Percentiles rank a stretch among this genome's conserved stretches.
Evolutionary conservation across 2,797 vertebrate species (phyloP).

Genomic region (Hylomyscus alleni): DNA sequence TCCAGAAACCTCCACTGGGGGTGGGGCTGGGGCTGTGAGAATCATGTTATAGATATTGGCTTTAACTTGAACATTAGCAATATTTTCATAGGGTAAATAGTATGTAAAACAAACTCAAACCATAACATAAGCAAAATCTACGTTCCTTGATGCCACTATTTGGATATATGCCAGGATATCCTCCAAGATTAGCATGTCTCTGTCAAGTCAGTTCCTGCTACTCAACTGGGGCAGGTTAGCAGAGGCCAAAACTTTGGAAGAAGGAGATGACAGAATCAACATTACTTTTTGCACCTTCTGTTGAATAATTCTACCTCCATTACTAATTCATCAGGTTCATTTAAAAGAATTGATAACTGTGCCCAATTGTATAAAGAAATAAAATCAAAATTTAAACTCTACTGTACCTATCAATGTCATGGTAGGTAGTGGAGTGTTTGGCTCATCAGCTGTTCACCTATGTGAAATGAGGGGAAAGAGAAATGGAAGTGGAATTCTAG

Average conservation of each 20-base stretch:
- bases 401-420: conserved; percentile 7
- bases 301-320: not conserved
- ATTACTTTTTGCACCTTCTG: not conserved
- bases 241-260: too few relatives aligned
- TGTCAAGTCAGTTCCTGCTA: not conserved
- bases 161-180: not conserved
- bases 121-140: not conserved
- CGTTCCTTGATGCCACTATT: not conserved
- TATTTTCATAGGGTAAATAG: conserved; percentile 1
- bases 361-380: not conserved
- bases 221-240: not conserved
- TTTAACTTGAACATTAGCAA: not conserved
- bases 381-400: not conserved
- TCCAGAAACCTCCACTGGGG: not conserved
- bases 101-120: not conserved
- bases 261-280: not conserved
- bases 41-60: not conserved
- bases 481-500: not conserved
- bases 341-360: conserved; percentile 30
- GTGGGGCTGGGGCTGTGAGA: too few relatives aligned
- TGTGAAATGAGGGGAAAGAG: conserved; percentile 21
- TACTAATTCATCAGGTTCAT: not conserved
- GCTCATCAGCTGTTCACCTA: not conserved
- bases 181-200: not conserved
- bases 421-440: not conserved